A percentile compares a stretch with the other conserved stretches of the same genome.
phyloP scores from a whole-genome alignment of 2,888 invertebrate genomes.

The Drosophila neotestacea region DNA sequence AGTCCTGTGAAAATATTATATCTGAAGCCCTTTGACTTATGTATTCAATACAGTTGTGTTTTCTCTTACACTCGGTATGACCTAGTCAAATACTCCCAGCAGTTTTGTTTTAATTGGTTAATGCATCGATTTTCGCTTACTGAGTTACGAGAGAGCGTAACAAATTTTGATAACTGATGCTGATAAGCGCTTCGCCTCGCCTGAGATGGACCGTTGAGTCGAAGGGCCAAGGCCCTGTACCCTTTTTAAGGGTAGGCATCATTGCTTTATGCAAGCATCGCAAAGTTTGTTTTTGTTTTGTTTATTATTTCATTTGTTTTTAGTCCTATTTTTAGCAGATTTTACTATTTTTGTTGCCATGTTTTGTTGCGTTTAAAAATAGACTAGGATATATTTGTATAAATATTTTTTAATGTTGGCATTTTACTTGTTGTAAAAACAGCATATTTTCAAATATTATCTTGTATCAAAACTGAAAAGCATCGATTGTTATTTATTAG shows the following conservation, averaged over 20 bases:
- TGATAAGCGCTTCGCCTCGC: conserved; percentile 56
- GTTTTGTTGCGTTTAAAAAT: conserved; percentile 35
- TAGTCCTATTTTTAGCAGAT: conserved; percentile 30
- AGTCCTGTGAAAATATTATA: not conserved
- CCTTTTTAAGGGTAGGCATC: conserved; percentile 29
- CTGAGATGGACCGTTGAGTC: conserved; percentile 6
- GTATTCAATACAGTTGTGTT: not conserved
- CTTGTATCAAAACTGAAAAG: too few species aligned
- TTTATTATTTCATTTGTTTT: conserved; percentile 19
- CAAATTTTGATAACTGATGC: conserved; percentile 47
- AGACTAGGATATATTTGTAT: conserved; percentile 5
- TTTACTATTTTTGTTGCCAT: conserved; percentile 38
- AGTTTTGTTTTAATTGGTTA: conserved; percentile 28
- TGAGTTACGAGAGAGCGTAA: conserved; percentile 39
- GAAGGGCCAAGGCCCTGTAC: conserved; percentile 45
- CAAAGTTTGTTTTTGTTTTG: conserved; percentile 36
- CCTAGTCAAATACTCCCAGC: conserved; percentile 13
- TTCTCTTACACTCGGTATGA: conserved; percentile 4
- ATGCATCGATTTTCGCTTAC: conserved; percentile 68
- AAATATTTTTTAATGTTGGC: not conserved
- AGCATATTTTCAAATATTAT: too few species aligned
- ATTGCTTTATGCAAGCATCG: conserved; percentile 14
- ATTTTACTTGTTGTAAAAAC: not conserved
- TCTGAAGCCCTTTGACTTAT: too few species aligned
- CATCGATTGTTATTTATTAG: not conserved